Percentiles rank a stretch among this genome's conserved stretches.
phyloP scores from a whole-genome alignment of 1,140 invertebrate genomes.

The Eriocheir sinensis region DNA sequence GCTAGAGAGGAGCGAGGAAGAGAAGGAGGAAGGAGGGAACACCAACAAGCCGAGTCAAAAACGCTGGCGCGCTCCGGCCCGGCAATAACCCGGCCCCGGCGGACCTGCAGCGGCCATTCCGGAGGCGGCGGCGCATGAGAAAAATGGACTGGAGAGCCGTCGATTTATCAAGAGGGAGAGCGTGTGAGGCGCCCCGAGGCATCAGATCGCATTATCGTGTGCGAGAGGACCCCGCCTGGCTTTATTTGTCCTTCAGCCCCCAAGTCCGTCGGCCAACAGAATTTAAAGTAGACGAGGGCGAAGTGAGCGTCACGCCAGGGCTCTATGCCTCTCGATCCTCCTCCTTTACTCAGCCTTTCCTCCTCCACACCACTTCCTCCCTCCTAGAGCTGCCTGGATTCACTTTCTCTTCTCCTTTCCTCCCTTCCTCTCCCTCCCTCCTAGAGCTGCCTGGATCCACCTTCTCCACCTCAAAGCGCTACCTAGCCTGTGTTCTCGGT shows the following conservation, averaged over 20 bases:
- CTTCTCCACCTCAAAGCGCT: background rate
- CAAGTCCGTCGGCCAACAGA: slow-evolving; percentile 33
- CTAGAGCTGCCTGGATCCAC: no score
- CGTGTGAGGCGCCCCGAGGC: background rate
- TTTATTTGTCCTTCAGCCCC: slow-evolving; percentile 41
- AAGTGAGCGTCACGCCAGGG: background rate
- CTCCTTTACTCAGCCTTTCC: background rate
- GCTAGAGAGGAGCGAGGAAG: background rate
- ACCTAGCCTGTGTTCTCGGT: background rate
- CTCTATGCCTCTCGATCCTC: background rate
- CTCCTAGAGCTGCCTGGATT: background rate
- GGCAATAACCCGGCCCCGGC: background rate
- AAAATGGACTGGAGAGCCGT: slow-evolving; percentile 55
- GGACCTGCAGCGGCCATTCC: background rate
- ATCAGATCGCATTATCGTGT: slow-evolving; percentile 53
- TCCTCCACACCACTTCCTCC: background rate
- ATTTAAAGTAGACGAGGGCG: slow-evolving; percentile 42
- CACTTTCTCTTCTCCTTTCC: background rate
- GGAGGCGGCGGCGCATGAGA: slow-evolving; percentile 4
- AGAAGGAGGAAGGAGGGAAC: background rate
- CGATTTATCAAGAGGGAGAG: slow-evolving; percentile 58
- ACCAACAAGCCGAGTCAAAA: background rate
- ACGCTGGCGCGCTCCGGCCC: background rate
- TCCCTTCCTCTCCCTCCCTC: background rate
- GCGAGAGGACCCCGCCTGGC: slow-evolving; percentile 38